Evolutionary conservation across 2,113 vertebrate genomes (phyloP), one percentile per base, ranked within the genome.

Genomic region (Spea bombifrons): DNA sequence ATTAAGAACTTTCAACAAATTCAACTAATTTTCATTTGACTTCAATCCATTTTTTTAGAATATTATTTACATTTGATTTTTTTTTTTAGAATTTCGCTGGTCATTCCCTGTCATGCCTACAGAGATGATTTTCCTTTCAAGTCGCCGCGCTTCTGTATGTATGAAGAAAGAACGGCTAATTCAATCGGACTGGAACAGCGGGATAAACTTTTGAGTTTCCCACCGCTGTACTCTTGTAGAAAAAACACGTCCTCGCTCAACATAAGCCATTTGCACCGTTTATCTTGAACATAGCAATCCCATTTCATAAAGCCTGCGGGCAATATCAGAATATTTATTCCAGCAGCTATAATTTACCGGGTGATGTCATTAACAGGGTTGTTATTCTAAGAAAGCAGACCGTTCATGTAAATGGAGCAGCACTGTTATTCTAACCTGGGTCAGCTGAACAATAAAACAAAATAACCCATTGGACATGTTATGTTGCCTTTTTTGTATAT

Each of bases 251-350:
- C 59, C 68, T 49, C 63, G 48, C 63, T 61, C 67, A 77, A n/a
- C 47, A 16, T 46, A 12, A 77, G 63, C 75, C 55, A 77, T 77
- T 77, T 70, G 55, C 66, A 77, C 66, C 48, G 55, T 77, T 77
- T 77, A 77, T 77, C 67, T 67, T 71, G 61, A 70, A 77, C 8
- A 61, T 48, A 77, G 67, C 66, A 70, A 77, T 77, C 67, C 70
- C 8, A 45, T 70, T 16, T 70, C 63, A 63, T 48, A 4, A 5
- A 59, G n/a, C 67, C n/a, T 49, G 57, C 45, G 17, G 13, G 45
- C 55, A 5, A 5, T 7, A 49, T 43, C 71, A 72, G 13, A 59
- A n/a, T 59, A 49, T 17, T 45, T 7, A 16, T 72, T 72, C 12
- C 30, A 15, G 16, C 12, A 45, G 9, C 55, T 77, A 71, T 59